Evolutionary conservation across 2,113 vertebrate species (phyloP), one percentile per base, ranked within the genome.

Genomic region (Camarhynchus parvulus): DNA sequence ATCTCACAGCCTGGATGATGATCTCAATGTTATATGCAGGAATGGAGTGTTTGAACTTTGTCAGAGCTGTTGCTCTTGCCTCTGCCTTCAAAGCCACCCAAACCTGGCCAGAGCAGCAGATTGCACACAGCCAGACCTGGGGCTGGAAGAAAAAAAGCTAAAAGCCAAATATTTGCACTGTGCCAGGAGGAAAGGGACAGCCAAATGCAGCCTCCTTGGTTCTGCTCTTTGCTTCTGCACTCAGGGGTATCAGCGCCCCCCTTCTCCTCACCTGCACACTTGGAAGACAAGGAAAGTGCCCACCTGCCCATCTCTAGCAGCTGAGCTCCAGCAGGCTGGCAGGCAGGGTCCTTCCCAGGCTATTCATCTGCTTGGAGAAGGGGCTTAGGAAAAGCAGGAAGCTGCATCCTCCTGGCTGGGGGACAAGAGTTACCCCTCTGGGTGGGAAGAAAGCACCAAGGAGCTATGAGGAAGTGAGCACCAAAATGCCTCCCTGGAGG

Each of bases 271-370:
- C 11, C 67, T n/a, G 78, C 52, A 82, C 28, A 23, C 30, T 56
- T 64, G 62, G 39, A 75, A 27, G 25, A 44, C 10, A 27, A 90
- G 44, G 39, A 10, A 33, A 72, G 10, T 42, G 25, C 15, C 15
- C 3, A 1, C 6, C 28, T 41, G 37, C 25, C 39, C 0, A 0
- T 24, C 30, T n/a, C 25, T 47, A 27, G 20, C 53, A 77, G 6
- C n/a, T 73, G 46, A 68, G 55, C 19, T 68, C 18, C 3, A 4
- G n/a, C 75, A 49, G 56, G 8, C 52, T 33, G 35, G 23, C 47
- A 68, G 39, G 42, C 11, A 59, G 33, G 17, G 23, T 89, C 44
- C 64, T 62, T 91, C 59, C 30, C 8, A 1, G 44, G 4, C 23
- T 39, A 2, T 76, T 56, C 8, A 11, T 27, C 44, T 61, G 24